Base-by-base conservation (phyloP, 2,888 invertebrate genomes). In the Hirudinaria manillensis region DNA sequence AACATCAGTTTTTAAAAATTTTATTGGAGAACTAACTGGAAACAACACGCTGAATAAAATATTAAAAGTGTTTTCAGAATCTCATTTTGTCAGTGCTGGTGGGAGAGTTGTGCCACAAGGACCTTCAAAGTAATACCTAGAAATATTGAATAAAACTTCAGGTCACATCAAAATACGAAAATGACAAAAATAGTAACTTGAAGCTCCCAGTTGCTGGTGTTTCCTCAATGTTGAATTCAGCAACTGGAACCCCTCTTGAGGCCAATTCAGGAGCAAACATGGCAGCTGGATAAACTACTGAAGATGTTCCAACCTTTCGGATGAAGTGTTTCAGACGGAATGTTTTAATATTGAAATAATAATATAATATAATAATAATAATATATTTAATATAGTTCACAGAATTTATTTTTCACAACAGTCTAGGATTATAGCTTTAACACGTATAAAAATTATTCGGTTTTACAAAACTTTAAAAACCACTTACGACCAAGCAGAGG, bases 261-360 rank as follows among this genome's bases (percentile, higher is more conserved):
- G 91, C 91, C 0, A 92, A 91, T 80, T 79, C 76, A 19, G 93
- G 92, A 0, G 93, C 93, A 86, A 92, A 93, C 90, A 91, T 90
- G 6, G 93, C 92, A 0, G 93, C 93, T 0, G 93, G 93, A 84
- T 93, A 93, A 2, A 93, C 93, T 0, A 92, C 89, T 0, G 92
- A 92, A 0, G 93, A 93, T 21, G 93, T 93, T 6, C 94, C 93
- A 70, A 93, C 83, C 86, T 86, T 77, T 2, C 74, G 76, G 13
- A 45, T 7, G 45, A 45, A 45, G 45, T 45, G 45, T 45, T 45
- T 70, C 61, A 56, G 16, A 24, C 21, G 7, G 56, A 45, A 45
- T 45, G 10, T 45, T 45, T n/a, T n/a, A n/a, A n/a, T n/a, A n/a
- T n/a, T n/a, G n/a, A n/a, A n/a, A n/a, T n/a, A n/a, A n/a, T n/a